phyloP scores from a whole-genome alignment of 2,888 invertebrate genomes.

The Idaea dimidiata region DNA sequence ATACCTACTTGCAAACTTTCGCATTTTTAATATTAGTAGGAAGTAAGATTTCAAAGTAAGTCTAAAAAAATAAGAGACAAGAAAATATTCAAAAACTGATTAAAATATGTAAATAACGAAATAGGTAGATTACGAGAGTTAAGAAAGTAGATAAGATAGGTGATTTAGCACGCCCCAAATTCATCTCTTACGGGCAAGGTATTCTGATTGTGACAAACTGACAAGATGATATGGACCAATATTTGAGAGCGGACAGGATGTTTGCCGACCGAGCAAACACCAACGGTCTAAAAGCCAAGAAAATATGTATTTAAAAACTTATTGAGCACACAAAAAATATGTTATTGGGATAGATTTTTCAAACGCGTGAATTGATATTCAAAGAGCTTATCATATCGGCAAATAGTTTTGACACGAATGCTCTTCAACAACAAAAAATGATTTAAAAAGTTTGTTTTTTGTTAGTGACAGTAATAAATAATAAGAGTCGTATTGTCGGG shows the following conservation, averaged over 20 bases:
- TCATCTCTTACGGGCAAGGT: conserved; percentile 51
- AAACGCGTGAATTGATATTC: conserved; percentile 28
- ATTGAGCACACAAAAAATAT: conserved; percentile 52
- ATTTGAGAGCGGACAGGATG: conserved; percentile 72
- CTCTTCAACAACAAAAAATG: conserved; percentile 38
- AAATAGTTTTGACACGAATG: conserved; percentile 44
- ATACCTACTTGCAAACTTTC: too few species aligned
- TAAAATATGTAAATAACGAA: background rate
- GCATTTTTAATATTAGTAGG: too few species aligned
- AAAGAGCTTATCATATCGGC: conserved; percentile 18
- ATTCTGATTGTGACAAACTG: conserved; percentile 37
- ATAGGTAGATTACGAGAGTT: too few species aligned
- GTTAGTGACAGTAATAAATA: conserved; percentile 44
- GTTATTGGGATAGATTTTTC: conserved; percentile 34
- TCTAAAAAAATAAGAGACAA: too few species aligned
- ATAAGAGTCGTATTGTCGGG: too few species aligned
- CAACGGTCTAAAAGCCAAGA: conserved; percentile 64
- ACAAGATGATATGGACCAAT: conserved; percentile 56
- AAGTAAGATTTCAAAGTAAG: too few species aligned
- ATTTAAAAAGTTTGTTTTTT: conserved; percentile 45
- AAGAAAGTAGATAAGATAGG: background rate
- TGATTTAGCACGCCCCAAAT: conserved; percentile 52
- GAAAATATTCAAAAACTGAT: too few species aligned
- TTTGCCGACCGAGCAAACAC: conserved; percentile 62
- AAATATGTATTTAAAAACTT: conserved; percentile 57